These are phyloP conservation scores for Cottus gobio DNA, from an alignment of 2,113 vertebrate species.

Conservation along the genomic window DNA sequence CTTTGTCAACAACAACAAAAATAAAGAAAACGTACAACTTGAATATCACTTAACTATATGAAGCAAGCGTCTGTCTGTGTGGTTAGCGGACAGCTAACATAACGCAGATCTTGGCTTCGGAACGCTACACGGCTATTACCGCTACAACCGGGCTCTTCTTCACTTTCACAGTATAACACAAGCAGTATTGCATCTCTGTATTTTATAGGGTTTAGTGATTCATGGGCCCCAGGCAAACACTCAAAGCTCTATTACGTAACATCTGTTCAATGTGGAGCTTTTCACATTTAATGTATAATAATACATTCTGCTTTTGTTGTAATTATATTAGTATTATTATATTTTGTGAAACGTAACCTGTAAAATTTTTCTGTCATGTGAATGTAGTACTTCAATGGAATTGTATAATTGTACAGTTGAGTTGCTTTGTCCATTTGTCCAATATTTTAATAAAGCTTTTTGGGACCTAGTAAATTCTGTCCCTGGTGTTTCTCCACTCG, in stretches of 20 bases:
- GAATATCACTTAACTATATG: background rate
- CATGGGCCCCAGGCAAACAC: too few species aligned
- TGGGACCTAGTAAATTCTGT: too few species aligned
- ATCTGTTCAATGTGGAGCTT: too few species aligned
- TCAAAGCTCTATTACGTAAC: too few species aligned
- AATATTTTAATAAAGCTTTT: background rate
- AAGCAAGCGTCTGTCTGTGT: background rate
- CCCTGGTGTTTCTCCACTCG: too few species aligned
- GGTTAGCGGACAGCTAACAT: background rate
- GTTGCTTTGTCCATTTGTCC: too few species aligned
- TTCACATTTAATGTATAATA: too few species aligned
- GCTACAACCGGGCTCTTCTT: background rate
- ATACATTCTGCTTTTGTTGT: too few species aligned
- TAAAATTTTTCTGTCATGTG: background rate
- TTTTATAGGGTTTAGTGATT: background rate
- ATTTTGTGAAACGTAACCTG: too few species aligned
- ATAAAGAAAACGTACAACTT: constrained; percentile 18
- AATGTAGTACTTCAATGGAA: background rate
- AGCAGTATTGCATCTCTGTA: background rate
- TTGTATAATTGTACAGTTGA: background rate
- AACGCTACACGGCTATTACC: background rate
- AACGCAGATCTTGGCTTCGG: background rate
- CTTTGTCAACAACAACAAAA: constrained; percentile 16
- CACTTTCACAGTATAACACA: background rate
- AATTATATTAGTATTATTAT: too few species aligned